These are phyloP conservation scores for Syngnathus floridae DNA, from an alignment of 2,113 vertebrate species.

Conservation along the genomic window DNA sequence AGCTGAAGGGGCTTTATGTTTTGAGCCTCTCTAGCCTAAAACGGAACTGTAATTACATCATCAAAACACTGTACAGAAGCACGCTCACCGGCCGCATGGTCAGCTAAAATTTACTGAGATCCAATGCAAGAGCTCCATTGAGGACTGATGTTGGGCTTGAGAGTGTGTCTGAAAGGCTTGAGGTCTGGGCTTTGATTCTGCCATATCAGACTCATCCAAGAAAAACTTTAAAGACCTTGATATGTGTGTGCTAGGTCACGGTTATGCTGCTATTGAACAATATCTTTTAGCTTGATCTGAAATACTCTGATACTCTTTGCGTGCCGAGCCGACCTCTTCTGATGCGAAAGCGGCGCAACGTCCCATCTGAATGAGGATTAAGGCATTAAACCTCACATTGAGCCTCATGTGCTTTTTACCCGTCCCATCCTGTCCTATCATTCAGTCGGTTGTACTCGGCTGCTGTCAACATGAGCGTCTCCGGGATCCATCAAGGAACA, in stretches of 20 bases:
- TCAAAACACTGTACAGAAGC: not conserved
- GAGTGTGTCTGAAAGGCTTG: too few relatives aligned
- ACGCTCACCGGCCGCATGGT: not conserved
- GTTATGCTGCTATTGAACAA: too few relatives aligned
- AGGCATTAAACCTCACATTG: slow-evolving; percentile 56
- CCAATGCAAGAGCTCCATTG: not conserved
- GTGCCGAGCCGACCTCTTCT: slow-evolving; percentile 28
- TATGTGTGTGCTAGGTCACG: too few relatives aligned
- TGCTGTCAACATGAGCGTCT: slow-evolving; percentile 55
- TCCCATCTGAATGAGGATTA: slow-evolving; percentile 57
- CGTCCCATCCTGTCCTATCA: slow-evolving; percentile 16
- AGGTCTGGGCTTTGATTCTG: not conserved
- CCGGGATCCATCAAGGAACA: slow-evolving; percentile 65
- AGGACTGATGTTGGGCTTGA: too few relatives aligned
- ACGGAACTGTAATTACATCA: slow-evolving; percentile 3
- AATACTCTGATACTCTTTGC: slow-evolving; percentile 2
- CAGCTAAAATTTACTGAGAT: not conserved
- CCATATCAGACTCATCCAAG: not conserved
- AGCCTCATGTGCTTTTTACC: slow-evolving; percentile 45
- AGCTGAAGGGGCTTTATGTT: not conserved
- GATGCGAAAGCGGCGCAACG: slow-evolving; percentile 22
- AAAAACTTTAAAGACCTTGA: not conserved
- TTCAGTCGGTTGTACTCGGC: not conserved
- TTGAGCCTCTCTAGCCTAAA: slow-evolving; percentile 2
- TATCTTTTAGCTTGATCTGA: not conserved